Conservation (phyloP, 2,888 invertebrate genomes). For the Ochropleura leucogaster region DNA sequence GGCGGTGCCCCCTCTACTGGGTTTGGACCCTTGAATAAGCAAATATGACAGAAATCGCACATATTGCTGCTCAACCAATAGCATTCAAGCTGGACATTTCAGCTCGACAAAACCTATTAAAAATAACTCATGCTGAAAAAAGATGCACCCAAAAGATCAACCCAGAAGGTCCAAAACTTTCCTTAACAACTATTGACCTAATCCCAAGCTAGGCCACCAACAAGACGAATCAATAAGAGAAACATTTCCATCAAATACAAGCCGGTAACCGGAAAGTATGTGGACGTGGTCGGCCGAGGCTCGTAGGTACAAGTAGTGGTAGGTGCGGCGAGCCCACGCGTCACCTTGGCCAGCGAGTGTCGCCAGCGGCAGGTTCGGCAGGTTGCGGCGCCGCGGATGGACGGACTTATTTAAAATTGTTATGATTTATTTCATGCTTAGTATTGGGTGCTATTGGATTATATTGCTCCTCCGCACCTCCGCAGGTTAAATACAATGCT, state of each 20-base stretch:
- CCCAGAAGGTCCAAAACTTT: too few relatives aligned
- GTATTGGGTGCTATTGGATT: neutral
- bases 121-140: too few relatives aligned
- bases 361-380: conserved; percentile 46
- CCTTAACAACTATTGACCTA: neutral
- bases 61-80: too few relatives aligned
- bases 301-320: conserved; percentile 47
- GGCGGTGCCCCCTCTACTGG: too few relatives aligned
- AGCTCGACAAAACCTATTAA: too few relatives aligned
- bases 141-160: too few relatives aligned
- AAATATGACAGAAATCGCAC: too few relatives aligned
- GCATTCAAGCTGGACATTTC: too few relatives aligned
- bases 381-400: conserved; percentile 44
- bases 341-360: conserved; percentile 60
- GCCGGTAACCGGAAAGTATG: conserved; percentile 56
- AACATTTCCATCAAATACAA: conserved; percentile 44
- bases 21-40: too few relatives aligned
- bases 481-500: too few relatives aligned
- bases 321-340: conserved; percentile 60
- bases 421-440: conserved; percentile 15
- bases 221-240: conserved; percentile 40
- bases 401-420: conserved; percentile 39
- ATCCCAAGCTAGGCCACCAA: conserved; percentile 14
- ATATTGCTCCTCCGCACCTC: too few relatives aligned
- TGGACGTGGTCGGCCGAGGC: conserved; percentile 17